A percentile compares a stretch with the other conserved stretches of the same genome.
Evolutionary conservation across 1,140 invertebrate genomes (phyloP).

Genomic region (Eubasilissa regina): DNA sequence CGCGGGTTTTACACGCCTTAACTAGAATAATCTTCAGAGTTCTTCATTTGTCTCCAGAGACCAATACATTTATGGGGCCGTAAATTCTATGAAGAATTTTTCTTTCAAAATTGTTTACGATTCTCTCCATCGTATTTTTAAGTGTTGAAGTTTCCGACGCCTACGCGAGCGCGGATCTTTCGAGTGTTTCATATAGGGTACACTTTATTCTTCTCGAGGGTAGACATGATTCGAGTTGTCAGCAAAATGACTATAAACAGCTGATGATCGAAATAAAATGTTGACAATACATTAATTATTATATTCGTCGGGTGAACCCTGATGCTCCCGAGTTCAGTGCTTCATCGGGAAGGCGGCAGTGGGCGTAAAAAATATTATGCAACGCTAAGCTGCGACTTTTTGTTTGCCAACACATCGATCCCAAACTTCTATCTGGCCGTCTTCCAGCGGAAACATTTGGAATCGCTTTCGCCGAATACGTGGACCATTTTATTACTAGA

Average conservation of each 20-base stretch:
- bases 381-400: neutral
- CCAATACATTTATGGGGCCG: no score
- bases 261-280: neutral
- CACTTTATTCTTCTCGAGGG: neutral
- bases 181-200: no score
- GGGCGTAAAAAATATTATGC: neutral
- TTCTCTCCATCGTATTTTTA: no score
- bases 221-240: neutral
- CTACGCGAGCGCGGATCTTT: no score
- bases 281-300: neutral
- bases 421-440: conserved; percentile 14
- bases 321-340: no score
- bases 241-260: neutral
- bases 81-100: no score
- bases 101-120: no score
- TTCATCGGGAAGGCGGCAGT: neutral
- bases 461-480: neutral
- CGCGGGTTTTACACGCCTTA: no score
- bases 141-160: no score
- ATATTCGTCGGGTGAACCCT: no score
- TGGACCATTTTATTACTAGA: neutral
- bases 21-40: no score
- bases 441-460: neutral
- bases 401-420: neutral
- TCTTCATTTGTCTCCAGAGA: no score